phyloP scores from a whole-genome alignment of 2,113 vertebrate genomes.

The Uria lomvia region DNA sequence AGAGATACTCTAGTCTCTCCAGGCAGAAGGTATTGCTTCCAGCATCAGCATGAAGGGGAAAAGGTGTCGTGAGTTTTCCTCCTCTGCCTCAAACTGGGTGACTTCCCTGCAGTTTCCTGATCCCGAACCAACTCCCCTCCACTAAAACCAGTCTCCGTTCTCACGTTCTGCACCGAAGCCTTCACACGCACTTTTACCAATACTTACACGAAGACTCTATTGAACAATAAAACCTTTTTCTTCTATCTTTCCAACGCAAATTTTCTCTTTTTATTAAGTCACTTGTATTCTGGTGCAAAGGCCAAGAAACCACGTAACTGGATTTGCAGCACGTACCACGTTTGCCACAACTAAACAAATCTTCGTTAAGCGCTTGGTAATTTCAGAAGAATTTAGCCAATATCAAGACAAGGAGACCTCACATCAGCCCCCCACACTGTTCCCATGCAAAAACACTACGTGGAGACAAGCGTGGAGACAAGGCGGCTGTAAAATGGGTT shows the following conservation, averaged over 20 bases:
- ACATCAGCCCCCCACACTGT: fast-evolving
- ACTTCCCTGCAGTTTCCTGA: neutral
- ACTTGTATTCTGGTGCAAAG: fast-evolving
- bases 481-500: neutral
- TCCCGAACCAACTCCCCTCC: fast-evolving
- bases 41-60: neutral
- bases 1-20: neutral
- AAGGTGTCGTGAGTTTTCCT: fast-evolving
- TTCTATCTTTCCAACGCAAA: neutral
- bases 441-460: neutral
- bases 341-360: neutral
- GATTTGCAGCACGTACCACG: fast-evolving
- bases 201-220: fast-evolving
- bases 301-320: neutral
- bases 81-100: neutral
- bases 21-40: neutral
- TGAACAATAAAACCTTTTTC: fast-evolving
- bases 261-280: no score
- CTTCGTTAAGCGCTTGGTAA: neutral
- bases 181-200: fast-evolving
- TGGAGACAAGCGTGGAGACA: no score
- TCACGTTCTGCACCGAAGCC: neutral
- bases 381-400: neutral
- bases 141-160: neutral
- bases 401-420: no score